Conservation (phyloP, 2,113 vertebrate genomes). For the Sylvilagus bachmani region DNA sequence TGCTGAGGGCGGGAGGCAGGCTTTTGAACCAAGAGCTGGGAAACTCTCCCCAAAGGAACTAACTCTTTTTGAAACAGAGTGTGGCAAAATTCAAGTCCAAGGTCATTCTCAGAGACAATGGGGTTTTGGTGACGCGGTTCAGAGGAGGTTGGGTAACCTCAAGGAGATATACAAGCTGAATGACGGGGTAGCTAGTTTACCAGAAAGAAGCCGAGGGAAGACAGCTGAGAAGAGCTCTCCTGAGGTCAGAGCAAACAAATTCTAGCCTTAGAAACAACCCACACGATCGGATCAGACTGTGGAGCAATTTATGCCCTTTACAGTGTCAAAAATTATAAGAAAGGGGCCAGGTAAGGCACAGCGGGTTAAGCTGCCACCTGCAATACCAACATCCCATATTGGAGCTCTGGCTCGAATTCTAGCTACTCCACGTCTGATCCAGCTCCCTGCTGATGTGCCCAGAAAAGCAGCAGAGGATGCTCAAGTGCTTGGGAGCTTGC, state of each 20-base stretch:
- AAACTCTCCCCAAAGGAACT: background rate
- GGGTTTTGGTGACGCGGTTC: background rate
- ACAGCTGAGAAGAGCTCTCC: background rate
- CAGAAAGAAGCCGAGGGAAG: background rate
- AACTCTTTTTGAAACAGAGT: conserved; percentile 27
- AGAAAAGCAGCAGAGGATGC: too few relatives aligned
- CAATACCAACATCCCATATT: too few relatives aligned
- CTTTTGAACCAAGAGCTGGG: background rate
- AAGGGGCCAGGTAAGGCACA: too few relatives aligned
- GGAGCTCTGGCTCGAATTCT: too few relatives aligned
- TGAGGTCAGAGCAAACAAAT: background rate
- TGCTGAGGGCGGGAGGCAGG: background rate
- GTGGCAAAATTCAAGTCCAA: background rate
- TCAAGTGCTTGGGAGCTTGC: too few relatives aligned
- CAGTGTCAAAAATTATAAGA: background rate
- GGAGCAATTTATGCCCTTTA: background rate
- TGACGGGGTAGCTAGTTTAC: background rate
- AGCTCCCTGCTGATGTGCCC: too few relatives aligned
- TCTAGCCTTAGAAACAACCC: background rate
- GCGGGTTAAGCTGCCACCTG: too few relatives aligned
- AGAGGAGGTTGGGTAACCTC: background rate
- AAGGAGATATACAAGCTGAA: background rate
- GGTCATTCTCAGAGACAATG: background rate
- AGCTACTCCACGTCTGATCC: too few relatives aligned
- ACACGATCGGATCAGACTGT: background rate